Evolutionary conservation across 2,888 invertebrate genomes (phyloP).

Genomic region (Acheta domesticus): DNA sequence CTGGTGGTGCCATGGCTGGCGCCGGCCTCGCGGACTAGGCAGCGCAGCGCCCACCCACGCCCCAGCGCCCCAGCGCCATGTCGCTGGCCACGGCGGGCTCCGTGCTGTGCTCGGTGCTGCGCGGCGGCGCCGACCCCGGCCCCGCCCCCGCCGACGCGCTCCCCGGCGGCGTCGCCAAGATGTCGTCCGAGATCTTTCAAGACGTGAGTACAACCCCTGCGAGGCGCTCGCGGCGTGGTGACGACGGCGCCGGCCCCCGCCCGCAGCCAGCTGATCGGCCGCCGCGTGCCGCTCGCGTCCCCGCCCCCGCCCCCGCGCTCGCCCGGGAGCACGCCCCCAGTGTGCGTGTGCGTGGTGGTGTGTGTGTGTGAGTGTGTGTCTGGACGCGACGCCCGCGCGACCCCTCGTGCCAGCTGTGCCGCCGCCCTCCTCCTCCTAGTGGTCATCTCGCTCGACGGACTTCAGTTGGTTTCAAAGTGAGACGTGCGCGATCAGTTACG

Average conservation of each 20-base stretch:
- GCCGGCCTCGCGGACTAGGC: too few species aligned
- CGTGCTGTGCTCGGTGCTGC: constrained; percentile 4
- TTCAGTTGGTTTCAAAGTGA: too few species aligned
- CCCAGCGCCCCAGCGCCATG: not conserved
- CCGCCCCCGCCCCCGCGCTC: too few species aligned
- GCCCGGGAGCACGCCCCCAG: not conserved
- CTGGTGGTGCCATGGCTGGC: too few species aligned
- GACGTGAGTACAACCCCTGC: constrained; percentile 3
- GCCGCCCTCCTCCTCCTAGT: too few species aligned
- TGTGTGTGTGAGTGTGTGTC: not conserved
- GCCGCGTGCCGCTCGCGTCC: not conserved
- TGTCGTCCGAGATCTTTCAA: constrained; percentile 10
- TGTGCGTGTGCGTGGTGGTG: not conserved
- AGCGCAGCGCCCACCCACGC: too few species aligned
- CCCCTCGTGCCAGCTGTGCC: too few species aligned
- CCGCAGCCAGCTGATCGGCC: not conserved
- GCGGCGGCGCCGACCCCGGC: not conserved
- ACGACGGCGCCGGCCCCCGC: not conserved
- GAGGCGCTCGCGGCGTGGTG: not conserved
- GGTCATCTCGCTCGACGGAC: too few species aligned
- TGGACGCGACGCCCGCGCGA: too few species aligned
- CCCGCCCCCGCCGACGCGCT: not conserved
- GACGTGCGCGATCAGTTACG: too few species aligned
- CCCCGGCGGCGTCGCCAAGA: not conserved
- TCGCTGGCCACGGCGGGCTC: not conserved